Evolutionary conservation across 2,113 vertebrate species (phyloP), one percentile per base, ranked within the genome.

Genomic region (Eptesicus fuscus): DNA sequence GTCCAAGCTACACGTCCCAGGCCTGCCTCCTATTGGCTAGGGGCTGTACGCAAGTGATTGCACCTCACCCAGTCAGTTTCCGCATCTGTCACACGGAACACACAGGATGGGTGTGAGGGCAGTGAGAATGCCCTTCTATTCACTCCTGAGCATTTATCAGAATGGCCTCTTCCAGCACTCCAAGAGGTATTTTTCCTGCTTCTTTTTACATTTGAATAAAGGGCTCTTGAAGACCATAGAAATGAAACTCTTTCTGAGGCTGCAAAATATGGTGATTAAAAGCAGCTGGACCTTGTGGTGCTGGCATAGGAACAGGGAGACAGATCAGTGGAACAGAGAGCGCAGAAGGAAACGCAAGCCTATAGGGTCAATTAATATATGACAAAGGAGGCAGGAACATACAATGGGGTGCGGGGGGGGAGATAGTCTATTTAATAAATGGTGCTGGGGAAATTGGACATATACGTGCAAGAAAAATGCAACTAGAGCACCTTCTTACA

Each of bases 51-150:
- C 35, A 25, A 3, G 16, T 47, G 61, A 49, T 9, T 25, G 35
- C 20, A 11, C 65, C 67, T 37, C 30, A 4, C 6, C 0, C 1
- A 12, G 35, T 17, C 10, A 11, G 22, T 13, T 5, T 16, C 61
- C 25, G 17, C 16, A 0, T 13, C 20, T 6, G 0, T 6, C 20
- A 0, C 0, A 8, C 0, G 42, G 12, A 7, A 32, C 30, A 63
- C 40, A 25, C 5, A 9, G 35, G 69, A 22, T 1, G 2, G 56
- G 32, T 4, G 11, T 16, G 16, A 10, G 7, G 61, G 20, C 12
- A 18, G 40, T 1, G 8, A 40, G 37, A 35, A 35, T 0, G 20
- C 9, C 67, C 70, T 6, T 1, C 10, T 32, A 18, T 12, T 61
- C 79, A 12, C 56, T 61, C 7, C 4, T 0, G 2, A 11, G 73